Evolutionary conservation across 2,888 invertebrate species (phyloP), one percentile per base, ranked within the genome.

Genomic region (Caenorhabditis panamensis): DNA sequence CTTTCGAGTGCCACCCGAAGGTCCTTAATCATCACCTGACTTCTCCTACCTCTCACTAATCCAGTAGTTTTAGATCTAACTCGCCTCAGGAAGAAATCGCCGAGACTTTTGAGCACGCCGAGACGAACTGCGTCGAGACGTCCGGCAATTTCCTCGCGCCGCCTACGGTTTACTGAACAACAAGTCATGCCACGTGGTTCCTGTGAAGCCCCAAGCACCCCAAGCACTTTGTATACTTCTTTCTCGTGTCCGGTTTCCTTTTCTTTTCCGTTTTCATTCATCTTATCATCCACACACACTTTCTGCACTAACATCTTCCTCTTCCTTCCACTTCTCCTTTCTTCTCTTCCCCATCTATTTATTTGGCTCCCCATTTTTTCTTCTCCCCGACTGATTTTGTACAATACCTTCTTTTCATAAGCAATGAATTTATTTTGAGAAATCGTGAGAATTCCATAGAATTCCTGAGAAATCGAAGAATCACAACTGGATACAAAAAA

Each of bases 91-190:
- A 75, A 18, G 80, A 76, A 49, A 51, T 76, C 54, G 67, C 79
- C 56, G 79, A 67, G 22, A 59, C 16, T 37, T 79, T 56, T 58
- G 62, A 66, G 51, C 41, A 69, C 56, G 31, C 71, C 18, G 64
- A 75, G 26, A 31, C 47, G 8, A 44, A 69, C 72, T 41, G 62
- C 18, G 64, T 64, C 59, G 69, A 77, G 64, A 49, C 68, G 22
- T 61, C 71, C 53, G 75, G 75, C 54, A 84, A 84, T 54, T 84
- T 80, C 62, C 80, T 84, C 37, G 71, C 82, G 22, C 82, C 82
- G n/a, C 84, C 84, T 36, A 75, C 77, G 51, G 80, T 84, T 64
- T 82, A 84, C 41, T 84, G 58, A 83, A 24, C n/a, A 31, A 41
- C 20, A 49, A 31, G 44, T 37, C 31, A 26, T 20, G 47, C 41